Evolutionary conservation across 2,888 invertebrate genomes (phyloP).

Genomic region (Monopis laevigella): DNA sequence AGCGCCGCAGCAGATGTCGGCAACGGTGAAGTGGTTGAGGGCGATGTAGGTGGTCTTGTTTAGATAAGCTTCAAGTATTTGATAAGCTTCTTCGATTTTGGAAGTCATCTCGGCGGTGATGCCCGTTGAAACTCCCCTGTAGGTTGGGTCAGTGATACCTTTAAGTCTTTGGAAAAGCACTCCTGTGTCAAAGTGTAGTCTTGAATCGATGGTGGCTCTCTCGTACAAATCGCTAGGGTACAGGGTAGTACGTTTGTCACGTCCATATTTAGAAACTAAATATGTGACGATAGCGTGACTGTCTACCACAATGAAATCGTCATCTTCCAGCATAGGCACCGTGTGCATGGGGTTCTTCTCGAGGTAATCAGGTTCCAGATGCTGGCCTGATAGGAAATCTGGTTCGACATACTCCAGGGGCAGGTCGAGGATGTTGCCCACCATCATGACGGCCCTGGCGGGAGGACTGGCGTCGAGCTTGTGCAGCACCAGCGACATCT

Average conservation of each 20-base stretch:
- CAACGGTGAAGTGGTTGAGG: conserved; percentile 27
- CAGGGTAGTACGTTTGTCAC: conserved; percentile 24
- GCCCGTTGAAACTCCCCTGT: conserved; percentile 18
- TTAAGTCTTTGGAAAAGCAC: conserved; percentile 23
- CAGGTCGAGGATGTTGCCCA: conserved; percentile 26
- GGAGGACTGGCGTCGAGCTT: conserved; percentile 29
- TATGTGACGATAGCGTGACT: conserved; percentile 29
- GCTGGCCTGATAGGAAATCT: conserved; percentile 22
- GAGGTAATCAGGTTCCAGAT: conserved; percentile 26
- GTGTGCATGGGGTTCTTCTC: conserved; percentile 31
- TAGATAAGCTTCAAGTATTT: conserved; percentile 30
- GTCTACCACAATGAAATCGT: conserved; percentile 28
- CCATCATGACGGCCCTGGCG: conserved; percentile 28
- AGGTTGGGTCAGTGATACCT: conserved; percentile 10
- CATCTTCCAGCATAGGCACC: conserved; percentile 32
- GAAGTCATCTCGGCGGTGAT: conserved; percentile 21
- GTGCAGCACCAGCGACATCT: conserved; percentile 28
- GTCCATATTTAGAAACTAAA: conserved; percentile 33
- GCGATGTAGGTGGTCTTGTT: conserved; percentile 25
- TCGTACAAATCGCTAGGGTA: conserved; percentile 29
- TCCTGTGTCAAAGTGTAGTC: conserved; percentile 28
- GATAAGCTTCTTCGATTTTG: conserved; percentile 26
- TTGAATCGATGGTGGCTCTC: conserved; percentile 29
- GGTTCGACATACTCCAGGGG: conserved; percentile 24
- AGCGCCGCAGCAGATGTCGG: conserved; percentile 29